A percentile compares a stretch with the other conserved stretches of the same genome.
Evolutionary conservation across 2,888 invertebrate genomes (phyloP).

Genomic region (Epinotia brunnichana): DNA sequence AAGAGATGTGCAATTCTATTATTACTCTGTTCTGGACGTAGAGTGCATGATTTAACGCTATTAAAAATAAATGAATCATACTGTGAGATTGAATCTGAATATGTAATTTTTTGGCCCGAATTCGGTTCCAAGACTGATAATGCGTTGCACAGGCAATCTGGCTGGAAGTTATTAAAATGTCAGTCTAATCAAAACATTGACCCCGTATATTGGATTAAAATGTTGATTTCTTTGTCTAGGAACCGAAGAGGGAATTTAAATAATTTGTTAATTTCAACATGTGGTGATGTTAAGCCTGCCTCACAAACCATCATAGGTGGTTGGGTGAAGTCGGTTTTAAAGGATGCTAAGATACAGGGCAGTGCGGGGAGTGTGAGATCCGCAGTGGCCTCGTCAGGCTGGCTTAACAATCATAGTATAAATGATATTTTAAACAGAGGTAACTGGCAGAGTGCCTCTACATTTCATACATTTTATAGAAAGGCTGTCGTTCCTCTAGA

Average conservation of each 20-base stretch:
- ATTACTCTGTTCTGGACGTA: too few species aligned
- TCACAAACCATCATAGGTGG: constrained; percentile 1
- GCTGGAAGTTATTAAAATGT: constrained; percentile 2
- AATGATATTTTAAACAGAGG: too few species aligned
- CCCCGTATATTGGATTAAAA: neutral
- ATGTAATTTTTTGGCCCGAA: neutral
- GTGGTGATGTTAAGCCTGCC: neutral
- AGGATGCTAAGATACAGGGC: too few species aligned
- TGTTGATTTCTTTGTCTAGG: neutral
- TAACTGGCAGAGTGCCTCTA: too few species aligned
- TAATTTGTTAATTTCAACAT: neutral
- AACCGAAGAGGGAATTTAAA: neutral
- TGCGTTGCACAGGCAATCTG: neutral
- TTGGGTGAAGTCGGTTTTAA: neutral
- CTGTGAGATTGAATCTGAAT: neutral
- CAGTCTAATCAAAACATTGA: neutral
- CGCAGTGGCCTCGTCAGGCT: too few species aligned
- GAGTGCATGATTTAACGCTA: too few species aligned
- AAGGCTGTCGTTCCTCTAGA: too few species aligned
- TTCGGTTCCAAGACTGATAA: constrained; percentile 1
- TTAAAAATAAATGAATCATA: too few species aligned
- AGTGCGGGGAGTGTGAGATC: too few species aligned
- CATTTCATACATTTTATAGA: too few species aligned
- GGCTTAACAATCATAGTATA: too few species aligned
- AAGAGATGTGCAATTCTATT: too few species aligned